Percentiles rank a stretch among this genome's conserved stretches.
Evolutionary conservation across 2,888 invertebrate genomes (phyloP).

Genomic region (Ophion costatus): DNA sequence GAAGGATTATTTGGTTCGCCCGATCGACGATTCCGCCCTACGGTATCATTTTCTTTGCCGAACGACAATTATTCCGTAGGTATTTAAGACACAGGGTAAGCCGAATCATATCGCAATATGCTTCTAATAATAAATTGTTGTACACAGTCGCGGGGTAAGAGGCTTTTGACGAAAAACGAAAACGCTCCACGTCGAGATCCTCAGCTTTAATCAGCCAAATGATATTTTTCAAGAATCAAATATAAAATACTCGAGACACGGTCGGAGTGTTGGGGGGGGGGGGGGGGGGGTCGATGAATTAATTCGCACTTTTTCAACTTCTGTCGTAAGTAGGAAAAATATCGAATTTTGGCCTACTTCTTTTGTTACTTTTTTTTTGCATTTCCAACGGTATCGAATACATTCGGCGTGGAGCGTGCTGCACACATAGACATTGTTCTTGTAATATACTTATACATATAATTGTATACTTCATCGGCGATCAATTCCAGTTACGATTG

Average conservation of each 20-base stretch:
- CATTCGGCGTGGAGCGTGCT: slow-evolving; percentile 2
- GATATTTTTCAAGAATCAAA: too few relatives aligned
- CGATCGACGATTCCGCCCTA: too few relatives aligned
- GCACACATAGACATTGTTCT: slow-evolving; percentile 32
- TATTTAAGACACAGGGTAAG: slow-evolving; percentile 80
- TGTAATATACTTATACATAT: slow-evolving; percentile 58
- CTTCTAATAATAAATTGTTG: slow-evolving; percentile 73
- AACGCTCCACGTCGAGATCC: background rate
- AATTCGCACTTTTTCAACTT: too few relatives aligned
- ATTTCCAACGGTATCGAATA: too few relatives aligned
- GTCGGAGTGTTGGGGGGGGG: too few relatives aligned
- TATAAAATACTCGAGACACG: too few relatives aligned
- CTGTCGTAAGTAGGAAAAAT: too few relatives aligned
- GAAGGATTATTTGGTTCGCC: background rate
- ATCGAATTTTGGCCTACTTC: too few relatives aligned
- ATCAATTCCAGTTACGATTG: slow-evolving; percentile 54
- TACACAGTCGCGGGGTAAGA: slow-evolving; percentile 64
- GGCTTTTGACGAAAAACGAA: slow-evolving; percentile 35
- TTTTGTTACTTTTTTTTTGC: too few relatives aligned
- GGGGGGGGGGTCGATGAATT: too few relatives aligned
- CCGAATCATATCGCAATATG: slow-evolving; percentile 79
- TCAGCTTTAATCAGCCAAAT: too few relatives aligned
- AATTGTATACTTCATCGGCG: slow-evolving; percentile 52
- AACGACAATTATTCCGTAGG: slow-evolving; percentile 73
- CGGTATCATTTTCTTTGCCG: slow-evolving; percentile 51